Base-by-base conservation (phyloP, 30 jellyfish, hydroid and myxozoan species). In the Morbakka virulenta region DNA sequence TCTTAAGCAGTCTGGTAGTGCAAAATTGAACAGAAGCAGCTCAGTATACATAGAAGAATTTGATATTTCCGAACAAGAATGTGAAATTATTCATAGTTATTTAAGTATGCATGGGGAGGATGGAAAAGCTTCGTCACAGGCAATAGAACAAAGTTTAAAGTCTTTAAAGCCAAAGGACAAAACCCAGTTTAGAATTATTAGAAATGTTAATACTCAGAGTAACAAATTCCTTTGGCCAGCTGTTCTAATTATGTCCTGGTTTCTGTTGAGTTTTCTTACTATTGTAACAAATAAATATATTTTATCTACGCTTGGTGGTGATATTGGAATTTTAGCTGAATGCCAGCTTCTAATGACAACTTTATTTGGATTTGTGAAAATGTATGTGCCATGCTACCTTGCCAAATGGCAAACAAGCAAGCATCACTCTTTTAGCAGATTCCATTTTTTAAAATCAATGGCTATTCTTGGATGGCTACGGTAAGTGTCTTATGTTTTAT, bases 241-340 rank as follows among this genome's bases (percentile, higher is more conserved):
- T 3, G 24, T 77, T 27, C 88, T 92, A 0, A 85, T 92, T 95
- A 35, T 77, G 21, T 78, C 89, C 23, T 92, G 99, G 99, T 92
- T 92, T 36, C 71, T 92, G 52, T 80, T 88, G 77, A 92, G 99
- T 62, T 85, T 92, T 65, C 53, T 95, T 62, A 85, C 96, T 26
- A 92, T 92, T 21, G 83, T 92, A 52, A 51, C 74, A 62, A 92
- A 92, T 82, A 92, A 92, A 62, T 92, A 85, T 36, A 76, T 83
- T 3, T 86, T 92, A 13, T 67, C 99, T 0, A 63, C 95, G 6
- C 77, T 92, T 51, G 94, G 86, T 80, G 89, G 88, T 4, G 99
- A 92, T 48, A 91, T 96, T 2, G 96, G 99, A 25, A 63, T 92
- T 6, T 80, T 92, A 21, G 99, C 96, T 30, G 99, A 82, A 62